These are phyloP conservation scores for Gymnogyps californianus DNA, from an alignment of 2,113 vertebrate genomes.

Conservation along the genomic window DNA sequence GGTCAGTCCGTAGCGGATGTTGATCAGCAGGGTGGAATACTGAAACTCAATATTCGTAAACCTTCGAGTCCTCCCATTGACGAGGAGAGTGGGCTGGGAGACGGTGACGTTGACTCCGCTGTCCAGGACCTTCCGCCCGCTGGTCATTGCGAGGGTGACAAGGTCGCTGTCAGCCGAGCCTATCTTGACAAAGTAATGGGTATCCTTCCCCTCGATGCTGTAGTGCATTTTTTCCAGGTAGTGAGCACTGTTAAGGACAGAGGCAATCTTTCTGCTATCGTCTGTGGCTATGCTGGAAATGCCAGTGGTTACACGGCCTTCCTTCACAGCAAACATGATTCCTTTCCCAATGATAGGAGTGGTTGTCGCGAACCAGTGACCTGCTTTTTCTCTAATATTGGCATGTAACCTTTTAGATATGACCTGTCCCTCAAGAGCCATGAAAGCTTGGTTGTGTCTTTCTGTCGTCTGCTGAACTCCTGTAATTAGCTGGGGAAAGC, in stretches of 20 bases:
- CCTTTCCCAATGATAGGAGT: slow-evolving; percentile 93
- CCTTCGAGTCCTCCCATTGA: slow-evolving; percentile 89
- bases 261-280: slow-evolving; percentile 91
- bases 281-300: slow-evolving; percentile 89
- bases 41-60: slow-evolving; percentile 94
- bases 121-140: slow-evolving; percentile 90
- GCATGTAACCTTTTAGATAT: slow-evolving; percentile 87
- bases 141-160: slow-evolving; percentile 88
- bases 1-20: slow-evolving; percentile 90
- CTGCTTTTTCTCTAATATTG: slow-evolving; percentile 85
- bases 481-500: slow-evolving; percentile 84
- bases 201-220: slow-evolving; percentile 91
- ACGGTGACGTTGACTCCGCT: slow-evolving; percentile 92
- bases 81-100: slow-evolving; percentile 80
- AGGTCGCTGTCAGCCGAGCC: slow-evolving; percentile 91
- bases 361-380: slow-evolving; percentile 95
- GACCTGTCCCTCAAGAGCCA: slow-evolving; percentile 93
- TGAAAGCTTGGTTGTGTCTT: slow-evolving; percentile 95
- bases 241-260: slow-evolving; percentile 90
- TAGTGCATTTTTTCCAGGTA: slow-evolving; percentile 97
- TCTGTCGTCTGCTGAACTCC: slow-evolving; percentile 95
- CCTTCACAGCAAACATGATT: slow-evolving; percentile 94
- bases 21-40: slow-evolving; percentile 84
- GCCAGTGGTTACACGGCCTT: slow-evolving; percentile 87
- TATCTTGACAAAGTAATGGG: slow-evolving; percentile 96